These are phyloP conservation scores for Morpho deidamia DNA, from an alignment of 2,888 invertebrate species.

Conservation along the genomic window DNA sequence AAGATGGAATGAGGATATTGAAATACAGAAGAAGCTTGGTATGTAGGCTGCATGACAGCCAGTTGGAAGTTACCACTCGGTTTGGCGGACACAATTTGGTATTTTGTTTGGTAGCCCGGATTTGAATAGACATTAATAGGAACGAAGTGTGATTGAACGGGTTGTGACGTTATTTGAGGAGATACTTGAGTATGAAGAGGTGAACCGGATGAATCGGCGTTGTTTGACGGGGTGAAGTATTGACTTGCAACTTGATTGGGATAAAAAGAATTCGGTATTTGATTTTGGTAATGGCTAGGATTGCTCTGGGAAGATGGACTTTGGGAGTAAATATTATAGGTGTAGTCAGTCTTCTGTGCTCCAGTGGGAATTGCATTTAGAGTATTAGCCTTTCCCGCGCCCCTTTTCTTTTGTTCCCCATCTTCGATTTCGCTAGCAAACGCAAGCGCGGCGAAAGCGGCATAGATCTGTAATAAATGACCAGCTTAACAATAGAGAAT, in stretches of 20 bases:
- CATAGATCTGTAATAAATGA: constrained; percentile 52
- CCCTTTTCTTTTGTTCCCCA: constrained; percentile 64
- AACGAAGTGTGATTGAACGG: constrained; percentile 50
- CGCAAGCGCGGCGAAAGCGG: constrained; percentile 51
- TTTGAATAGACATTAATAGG: constrained; percentile 61
- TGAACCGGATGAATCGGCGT: constrained; percentile 33
- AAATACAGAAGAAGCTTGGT: constrained; percentile 39
- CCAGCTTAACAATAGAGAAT: constrained; percentile 28
- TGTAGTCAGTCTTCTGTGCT: constrained; percentile 67
- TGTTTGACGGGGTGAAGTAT: constrained; percentile 47
- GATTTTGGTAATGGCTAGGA: constrained; percentile 46
- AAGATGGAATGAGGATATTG: constrained; percentile 49
- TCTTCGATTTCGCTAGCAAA: constrained; percentile 59
- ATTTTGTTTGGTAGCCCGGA: constrained; percentile 66
- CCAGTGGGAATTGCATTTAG: constrained; percentile 63
- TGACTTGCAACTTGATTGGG: constrained; percentile 53
- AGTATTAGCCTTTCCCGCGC: constrained; percentile 52
- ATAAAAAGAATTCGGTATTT: constrained; percentile 59
- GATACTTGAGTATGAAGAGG: constrained; percentile 24
- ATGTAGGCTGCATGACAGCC: constrained; percentile 49
- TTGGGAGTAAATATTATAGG: constrained; percentile 60
- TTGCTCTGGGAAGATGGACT: constrained; percentile 41
- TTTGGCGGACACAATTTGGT: constrained; percentile 60
- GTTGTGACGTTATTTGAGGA: constrained; percentile 23
- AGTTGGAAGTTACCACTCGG: constrained; percentile 54